These are phyloP conservation scores for human DNA, from an alignment of 2,113 vertebrate species.

Conservation along the genomic window GRCh38 chr1:92628501-92629000, in stretches of 20 bases:
- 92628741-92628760: conserved; percentile 12
- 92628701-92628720: conserved; percentile 2
- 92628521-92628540: too few species aligned
- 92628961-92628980: conserved; percentile 10
- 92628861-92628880: not conserved
- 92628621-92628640: not conserved
- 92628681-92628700: not conserved
- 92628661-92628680: not conserved
- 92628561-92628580: not conserved
- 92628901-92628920: not conserved
- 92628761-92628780: conserved; percentile 11
- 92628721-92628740: not conserved
- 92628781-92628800: not conserved
- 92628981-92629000: not conserved
- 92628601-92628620: not conserved
- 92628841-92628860: not conserved
- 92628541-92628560: too few species aligned
- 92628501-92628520: too few species aligned
- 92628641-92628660: not conserved
- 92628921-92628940: not conserved
- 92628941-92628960: not conserved
- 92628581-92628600: conserved; percentile 6
- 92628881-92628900: not conserved
- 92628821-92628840: not conserved
- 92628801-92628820: not conserved